Conservation (phyloP, 2,113 vertebrate genomes). For the Pomatorhinus ruficollis region DNA sequence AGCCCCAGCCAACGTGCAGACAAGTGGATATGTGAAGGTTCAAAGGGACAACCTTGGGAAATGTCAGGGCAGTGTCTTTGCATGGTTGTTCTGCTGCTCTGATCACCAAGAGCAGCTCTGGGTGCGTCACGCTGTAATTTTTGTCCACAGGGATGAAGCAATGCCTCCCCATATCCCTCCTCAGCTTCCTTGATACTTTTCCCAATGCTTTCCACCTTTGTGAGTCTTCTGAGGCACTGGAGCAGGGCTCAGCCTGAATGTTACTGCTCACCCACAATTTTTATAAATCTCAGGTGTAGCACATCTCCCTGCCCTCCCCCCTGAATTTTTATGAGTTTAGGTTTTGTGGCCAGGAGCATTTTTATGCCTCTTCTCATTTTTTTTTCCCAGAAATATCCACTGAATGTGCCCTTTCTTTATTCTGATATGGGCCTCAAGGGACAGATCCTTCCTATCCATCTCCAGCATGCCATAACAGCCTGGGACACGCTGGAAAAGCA, state of each 20-base stretch:
- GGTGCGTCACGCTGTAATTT: neutral
- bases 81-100: neutral
- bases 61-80: neutral
- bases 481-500: neutral
- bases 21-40: neutral
- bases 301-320: neutral
- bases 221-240: neutral
- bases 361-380: neutral
- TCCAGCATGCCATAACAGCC: neutral
- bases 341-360: neutral
- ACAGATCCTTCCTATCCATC: neutral
- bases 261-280: neutral
- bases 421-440: conserved; percentile 28
- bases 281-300: neutral
- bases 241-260: neutral
- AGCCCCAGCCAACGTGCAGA: neutral
- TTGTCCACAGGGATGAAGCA: neutral
- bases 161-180: neutral
- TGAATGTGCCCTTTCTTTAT: neutral
- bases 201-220: neutral
- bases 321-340: neutral
- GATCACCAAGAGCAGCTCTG: neutral
- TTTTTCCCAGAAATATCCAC: neutral
- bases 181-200: neutral
- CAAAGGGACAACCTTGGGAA: conserved; percentile 11